Conservation (phyloP, 2,888 invertebrate genomes). For the Nymphalis polychloros region DNA sequence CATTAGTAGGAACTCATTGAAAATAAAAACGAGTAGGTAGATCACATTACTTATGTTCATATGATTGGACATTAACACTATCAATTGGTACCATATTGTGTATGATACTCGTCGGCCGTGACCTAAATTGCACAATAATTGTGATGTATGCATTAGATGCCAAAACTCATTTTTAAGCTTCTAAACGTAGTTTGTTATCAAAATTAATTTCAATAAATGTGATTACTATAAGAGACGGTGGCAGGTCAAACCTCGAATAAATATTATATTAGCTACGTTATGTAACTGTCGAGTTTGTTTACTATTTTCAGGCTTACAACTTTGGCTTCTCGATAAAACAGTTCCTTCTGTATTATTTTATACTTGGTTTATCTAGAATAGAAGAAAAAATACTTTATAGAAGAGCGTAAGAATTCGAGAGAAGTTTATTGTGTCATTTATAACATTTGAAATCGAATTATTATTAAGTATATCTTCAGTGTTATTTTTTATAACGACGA, state of each 20-base stretch:
- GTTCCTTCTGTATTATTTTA: too few species aligned
- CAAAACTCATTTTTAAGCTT: background rate
- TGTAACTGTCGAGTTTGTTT: conserved; percentile 16
- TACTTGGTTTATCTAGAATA: too few species aligned
- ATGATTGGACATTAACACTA: conserved; percentile 34
- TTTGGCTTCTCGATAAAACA: background rate
- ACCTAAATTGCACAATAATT: conserved; percentile 38
- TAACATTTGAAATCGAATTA: background rate
- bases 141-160: conserved; percentile 21
- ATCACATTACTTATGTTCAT: conserved; percentile 1
- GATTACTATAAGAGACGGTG: conserved; percentile 18
- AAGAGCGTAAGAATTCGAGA: background rate
- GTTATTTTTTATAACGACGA: background rate
- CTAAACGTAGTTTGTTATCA: background rate
- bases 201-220: background rate
- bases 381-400: background rate
- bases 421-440: background rate
- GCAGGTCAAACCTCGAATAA: conserved; percentile 23
- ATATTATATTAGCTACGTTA: conserved; percentile 13
- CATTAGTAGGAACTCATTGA: background rate
- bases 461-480: background rate
- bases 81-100: conserved; percentile 37
- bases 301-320: background rate
- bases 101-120: conserved; percentile 38
- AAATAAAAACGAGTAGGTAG: background rate